phyloP scores from a whole-genome alignment of 1,140 invertebrate genomes.

The Papilio xuthus region DNA sequence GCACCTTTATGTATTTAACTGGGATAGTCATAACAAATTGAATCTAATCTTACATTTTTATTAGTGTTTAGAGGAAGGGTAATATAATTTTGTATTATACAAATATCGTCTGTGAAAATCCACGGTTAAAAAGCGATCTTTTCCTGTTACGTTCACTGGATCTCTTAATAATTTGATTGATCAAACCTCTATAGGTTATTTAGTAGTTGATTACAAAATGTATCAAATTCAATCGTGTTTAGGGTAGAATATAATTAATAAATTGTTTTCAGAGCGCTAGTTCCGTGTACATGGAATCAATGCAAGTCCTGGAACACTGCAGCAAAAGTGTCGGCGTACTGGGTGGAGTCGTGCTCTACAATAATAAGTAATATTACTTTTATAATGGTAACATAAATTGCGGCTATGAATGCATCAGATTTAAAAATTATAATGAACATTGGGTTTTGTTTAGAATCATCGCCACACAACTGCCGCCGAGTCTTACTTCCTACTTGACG shows the following conservation, averaged over 20 bases:
- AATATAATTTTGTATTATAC: no score
- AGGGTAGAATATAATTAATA: no score
- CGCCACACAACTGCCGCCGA: slow-evolving; percentile 87
- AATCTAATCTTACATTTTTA: neutral
- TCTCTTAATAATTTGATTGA: no score
- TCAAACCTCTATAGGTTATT: no score
- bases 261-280: slow-evolving; percentile 86
- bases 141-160: no score
- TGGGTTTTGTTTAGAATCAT: slow-evolving; percentile 86
- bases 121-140: no score
- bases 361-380: slow-evolving; percentile 86
- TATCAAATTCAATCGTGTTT: neutral
- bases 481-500: slow-evolving; percentile 88
- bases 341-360: slow-evolving; percentile 90
- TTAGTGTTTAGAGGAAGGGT: neutral
- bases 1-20: neutral
- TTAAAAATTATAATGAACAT: no score
- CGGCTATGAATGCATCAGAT: neutral
- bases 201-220: no score
- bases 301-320: slow-evolving; percentile 89
- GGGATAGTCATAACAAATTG: neutral
- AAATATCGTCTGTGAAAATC: no score
- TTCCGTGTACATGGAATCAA: slow-evolving; percentile 90
- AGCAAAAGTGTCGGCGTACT: slow-evolving; percentile 87
- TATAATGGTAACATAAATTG: no score